Evolutionary conservation across 2,113 vertebrate genomes (phyloP).

Genomic region (human (Homo sapiens)): GRCh38 chr13:22741001-22741500

Average conservation of each 20-base stretch:
- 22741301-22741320: not conserved
- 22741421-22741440: not conserved
- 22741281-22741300: not conserved
- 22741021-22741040: not conserved
- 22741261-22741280: not conserved
- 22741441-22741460: not conserved
- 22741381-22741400: not conserved
- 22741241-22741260: not conserved
- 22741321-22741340: not conserved
- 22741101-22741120: not conserved
- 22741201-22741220: not conserved
- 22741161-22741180: not conserved
- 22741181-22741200: not conserved
- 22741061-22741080: not conserved
- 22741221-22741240: not conserved
- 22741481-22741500: not conserved
- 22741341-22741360: not conserved
- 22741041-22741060: rapidly evolving
- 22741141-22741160: not conserved
- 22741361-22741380: not conserved
- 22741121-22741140: not conserved
- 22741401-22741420: not conserved
- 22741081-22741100: not conserved
- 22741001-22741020: not conserved
- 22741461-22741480: not conserved